Percentiles rank a stretch among this genome's conserved stretches.
Evolutionary conservation across 2,797 vertebrate species (phyloP).

Genomic region (Tachyglossus aculeatus): DNA sequence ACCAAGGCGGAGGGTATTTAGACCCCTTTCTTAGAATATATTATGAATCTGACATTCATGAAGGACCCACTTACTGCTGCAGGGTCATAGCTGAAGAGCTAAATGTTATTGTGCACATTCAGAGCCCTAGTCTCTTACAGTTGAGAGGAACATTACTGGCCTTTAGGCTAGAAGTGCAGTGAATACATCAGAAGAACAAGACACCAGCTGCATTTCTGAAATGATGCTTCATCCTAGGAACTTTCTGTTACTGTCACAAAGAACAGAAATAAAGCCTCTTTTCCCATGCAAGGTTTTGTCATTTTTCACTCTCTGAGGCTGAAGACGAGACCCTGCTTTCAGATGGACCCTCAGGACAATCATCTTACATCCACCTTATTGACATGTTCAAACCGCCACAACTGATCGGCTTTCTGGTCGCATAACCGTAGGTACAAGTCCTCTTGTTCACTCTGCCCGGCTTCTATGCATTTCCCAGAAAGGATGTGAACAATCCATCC

Average conservation of each 20-base stretch:
- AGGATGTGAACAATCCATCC: slow-evolving; percentile 81
- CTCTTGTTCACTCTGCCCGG: slow-evolving; percentile 63
- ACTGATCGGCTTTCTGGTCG: slow-evolving; percentile 76
- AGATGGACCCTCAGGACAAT: slow-evolving; percentile 16
- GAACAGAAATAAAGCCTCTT: background rate
- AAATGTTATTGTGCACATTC: too few species aligned
- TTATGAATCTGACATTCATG: background rate
- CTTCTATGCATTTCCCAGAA: slow-evolving; percentile 86
- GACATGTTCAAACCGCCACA: slow-evolving; percentile 83
- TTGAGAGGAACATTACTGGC: too few species aligned
- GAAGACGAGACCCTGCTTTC: background rate
- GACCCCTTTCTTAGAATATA: background rate
- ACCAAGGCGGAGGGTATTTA: background rate
- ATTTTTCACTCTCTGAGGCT: background rate
- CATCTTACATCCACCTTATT: slow-evolving; percentile 64
- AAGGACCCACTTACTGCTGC: too few species aligned
- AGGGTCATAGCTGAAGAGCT: too few species aligned
- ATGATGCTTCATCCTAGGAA: background rate
- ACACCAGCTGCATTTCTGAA: too few species aligned
- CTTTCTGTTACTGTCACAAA: background rate
- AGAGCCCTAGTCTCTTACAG: too few species aligned
- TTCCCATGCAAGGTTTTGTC: background rate
- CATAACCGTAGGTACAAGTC: slow-evolving; percentile 75
- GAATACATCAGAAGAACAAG: too few species aligned
- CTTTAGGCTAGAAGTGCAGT: too few species aligned